A percentile compares a stretch with the other conserved stretches of the same genome.
Evolutionary conservation across 2,888 invertebrate genomes (phyloP).

Genomic region (Steinernema scapterisci): DNA sequence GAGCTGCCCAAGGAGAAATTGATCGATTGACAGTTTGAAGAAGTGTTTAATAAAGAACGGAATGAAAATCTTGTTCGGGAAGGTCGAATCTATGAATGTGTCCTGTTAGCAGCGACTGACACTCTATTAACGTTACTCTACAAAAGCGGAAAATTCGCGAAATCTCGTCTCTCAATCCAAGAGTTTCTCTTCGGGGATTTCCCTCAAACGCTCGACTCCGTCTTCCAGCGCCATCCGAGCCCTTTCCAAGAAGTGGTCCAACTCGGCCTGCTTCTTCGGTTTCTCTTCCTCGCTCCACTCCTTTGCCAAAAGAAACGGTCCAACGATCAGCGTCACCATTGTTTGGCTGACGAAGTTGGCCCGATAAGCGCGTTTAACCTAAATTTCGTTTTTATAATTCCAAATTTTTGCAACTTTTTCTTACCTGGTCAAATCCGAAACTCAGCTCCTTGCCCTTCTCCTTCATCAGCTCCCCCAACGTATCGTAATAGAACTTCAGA

Average conservation of each 20-base stretch:
- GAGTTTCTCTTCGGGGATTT: background rate
- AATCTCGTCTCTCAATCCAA: background rate
- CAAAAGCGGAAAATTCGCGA: background rate
- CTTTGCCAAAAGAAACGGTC: background rate
- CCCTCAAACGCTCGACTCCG: background rate
- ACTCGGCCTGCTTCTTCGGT: background rate
- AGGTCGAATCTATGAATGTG: too few species aligned
- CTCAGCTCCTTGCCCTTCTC: background rate
- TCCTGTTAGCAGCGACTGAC: too few species aligned
- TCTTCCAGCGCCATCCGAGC: background rate
- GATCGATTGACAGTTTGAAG: too few species aligned
- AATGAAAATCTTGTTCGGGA: too few species aligned
- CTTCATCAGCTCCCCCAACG: background rate
- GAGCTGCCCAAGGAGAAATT: too few species aligned
- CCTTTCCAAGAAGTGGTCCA: background rate
- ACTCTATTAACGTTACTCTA: too few species aligned
- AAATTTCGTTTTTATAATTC: background rate
- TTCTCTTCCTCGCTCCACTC: background rate
- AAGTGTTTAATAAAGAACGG: too few species aligned
- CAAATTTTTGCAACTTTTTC: background rate
- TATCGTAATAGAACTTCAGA: background rate
- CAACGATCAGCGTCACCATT: background rate
- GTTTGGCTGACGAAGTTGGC: background rate
- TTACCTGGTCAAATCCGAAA: background rate
- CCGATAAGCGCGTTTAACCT: constrained; percentile 2